phyloP scores from a whole-genome alignment of 2,797 vertebrate genomes.

The Limnodromus scolopaceus region DNA sequence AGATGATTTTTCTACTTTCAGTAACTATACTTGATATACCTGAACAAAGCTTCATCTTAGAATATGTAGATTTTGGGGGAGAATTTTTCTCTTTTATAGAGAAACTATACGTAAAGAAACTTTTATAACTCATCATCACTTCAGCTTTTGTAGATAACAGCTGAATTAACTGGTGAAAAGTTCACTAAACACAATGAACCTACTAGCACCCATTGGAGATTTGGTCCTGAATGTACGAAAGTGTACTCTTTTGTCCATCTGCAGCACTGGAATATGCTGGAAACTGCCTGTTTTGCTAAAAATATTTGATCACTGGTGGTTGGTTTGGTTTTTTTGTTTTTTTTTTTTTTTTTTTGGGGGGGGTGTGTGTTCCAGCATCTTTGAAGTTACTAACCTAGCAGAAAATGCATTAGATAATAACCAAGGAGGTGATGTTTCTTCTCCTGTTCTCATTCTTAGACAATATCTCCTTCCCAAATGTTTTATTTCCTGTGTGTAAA shows the following conservation, averaged over 20 bases:
- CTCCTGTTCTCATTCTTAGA: not conserved
- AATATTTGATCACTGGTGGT: not conserved
- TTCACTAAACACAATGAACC: not conserved
- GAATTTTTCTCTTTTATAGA: not conserved
- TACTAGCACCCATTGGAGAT: not conserved
- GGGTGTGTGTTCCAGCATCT: not conserved
- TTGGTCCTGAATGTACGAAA: not conserved
- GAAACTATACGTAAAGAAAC: not conserved
- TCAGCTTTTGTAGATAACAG: not conserved
- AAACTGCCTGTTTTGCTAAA: not conserved
- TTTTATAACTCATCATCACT: not conserved
- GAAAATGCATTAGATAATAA: not conserved
- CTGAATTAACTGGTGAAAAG: not conserved
- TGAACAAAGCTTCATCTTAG: not conserved
- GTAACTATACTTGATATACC: not conserved
- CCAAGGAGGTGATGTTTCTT: not conserved
- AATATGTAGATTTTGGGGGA: not conserved
- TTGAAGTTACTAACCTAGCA: not conserved
- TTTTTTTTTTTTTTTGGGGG: no score
- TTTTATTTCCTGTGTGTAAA: slow-evolving; percentile 39
- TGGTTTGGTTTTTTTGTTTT: no score
- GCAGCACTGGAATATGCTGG: not conserved
- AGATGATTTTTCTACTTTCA: not conserved
- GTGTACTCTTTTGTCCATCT: not conserved
- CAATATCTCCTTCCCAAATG: not conserved